Evolutionary conservation across 2,797 vertebrate species (phyloP), one percentile per base, ranked within the genome.

Genomic region (Hippocampus kuda): DNA sequence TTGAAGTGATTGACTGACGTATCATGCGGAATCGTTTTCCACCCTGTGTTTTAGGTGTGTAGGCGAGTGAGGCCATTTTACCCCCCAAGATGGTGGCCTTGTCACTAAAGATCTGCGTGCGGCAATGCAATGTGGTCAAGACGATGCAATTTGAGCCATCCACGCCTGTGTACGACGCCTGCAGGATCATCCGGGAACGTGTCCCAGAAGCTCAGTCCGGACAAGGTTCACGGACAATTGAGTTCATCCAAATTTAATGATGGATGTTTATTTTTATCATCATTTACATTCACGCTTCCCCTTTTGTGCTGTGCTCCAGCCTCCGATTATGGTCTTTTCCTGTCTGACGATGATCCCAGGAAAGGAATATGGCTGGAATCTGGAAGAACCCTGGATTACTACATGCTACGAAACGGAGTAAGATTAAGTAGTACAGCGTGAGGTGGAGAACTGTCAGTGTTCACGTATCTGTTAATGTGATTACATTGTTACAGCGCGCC

Each of bases 351-450:
- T 57, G 97, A 99, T 84, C 97, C 97, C 56, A 92, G 94, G 54
- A 99, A 99, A 90, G 97, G 97, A 77, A 99, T 99, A 84, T 99
- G 97, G 97, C 88, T 99, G 69, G 97, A 99, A 83, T 96, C 96
- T 15, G 96, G 95, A 72, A 94, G 95, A 80, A 98, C 96, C 0
- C 89, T 99, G 89, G 97, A 99, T 90, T 99, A 98, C 84, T 99
- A 99, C 88, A 99, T 99, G 97, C 91, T 99, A 68, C 91, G 97
- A 76, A 99, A 97, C 67, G 97, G 97, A 92, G 97, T 99, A 94
- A 72, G 89, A 76, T 76, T 69, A 78, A 71, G 68, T 83, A 71
- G 72, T 67, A 46, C 48, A 54, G 70, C 80, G 65, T 49, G 16
- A 70, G 78, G 74, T 48, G 70, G 72, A 67, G 75, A 77, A 26